Evolutionary conservation across 30 jellyfish, hydroid and myxozoan genomes (phyloP).

Genomic region (Hydractinia symbiolongicarpus): DNA sequence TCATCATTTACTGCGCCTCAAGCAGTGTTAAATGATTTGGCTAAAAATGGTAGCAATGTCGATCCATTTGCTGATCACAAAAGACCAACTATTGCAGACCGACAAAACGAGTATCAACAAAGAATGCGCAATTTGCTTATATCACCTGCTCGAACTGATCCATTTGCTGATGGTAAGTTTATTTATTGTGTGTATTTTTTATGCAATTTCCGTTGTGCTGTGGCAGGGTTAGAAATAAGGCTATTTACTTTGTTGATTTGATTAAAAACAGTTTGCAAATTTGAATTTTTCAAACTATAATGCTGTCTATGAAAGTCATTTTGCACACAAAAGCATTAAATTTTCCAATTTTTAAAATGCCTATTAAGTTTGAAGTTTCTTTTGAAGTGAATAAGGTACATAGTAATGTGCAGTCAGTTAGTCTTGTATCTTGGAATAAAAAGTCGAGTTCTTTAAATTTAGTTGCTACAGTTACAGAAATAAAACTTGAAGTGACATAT

Average conservation of each 20-base stretch:
- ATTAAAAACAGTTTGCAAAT: neutral
- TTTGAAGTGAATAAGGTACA: too few species aligned
- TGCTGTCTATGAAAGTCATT: too few species aligned
- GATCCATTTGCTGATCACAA: conserved; percentile 94
- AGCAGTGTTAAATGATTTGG: conserved; percentile 57
- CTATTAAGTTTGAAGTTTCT: too few species aligned
- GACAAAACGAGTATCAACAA: conserved; percentile 83
- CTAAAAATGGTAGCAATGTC: conserved; percentile 57
- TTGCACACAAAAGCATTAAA: too few species aligned
- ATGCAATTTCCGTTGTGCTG: too few species aligned
- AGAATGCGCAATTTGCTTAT: conserved; percentile 56
- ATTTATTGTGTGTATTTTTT: neutral
- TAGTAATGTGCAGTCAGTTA: too few species aligned
- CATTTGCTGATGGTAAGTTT: conserved; percentile 96
- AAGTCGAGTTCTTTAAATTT: too few species aligned
- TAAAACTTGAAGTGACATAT: too few species aligned
- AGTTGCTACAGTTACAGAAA: too few species aligned
- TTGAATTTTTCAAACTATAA: too few species aligned
- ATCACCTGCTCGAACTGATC: conserved; percentile 96
- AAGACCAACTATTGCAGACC: conserved; percentile 91
- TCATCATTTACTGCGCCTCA: conserved; percentile 89
- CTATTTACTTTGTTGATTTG: neutral
- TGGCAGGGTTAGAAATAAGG: conserved; percentile 4
- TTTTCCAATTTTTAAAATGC: too few species aligned
- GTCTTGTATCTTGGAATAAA: too few species aligned